Evolutionary conservation across 1,140 invertebrate species (phyloP).

Genomic region (Theocolax elegans): DNA sequence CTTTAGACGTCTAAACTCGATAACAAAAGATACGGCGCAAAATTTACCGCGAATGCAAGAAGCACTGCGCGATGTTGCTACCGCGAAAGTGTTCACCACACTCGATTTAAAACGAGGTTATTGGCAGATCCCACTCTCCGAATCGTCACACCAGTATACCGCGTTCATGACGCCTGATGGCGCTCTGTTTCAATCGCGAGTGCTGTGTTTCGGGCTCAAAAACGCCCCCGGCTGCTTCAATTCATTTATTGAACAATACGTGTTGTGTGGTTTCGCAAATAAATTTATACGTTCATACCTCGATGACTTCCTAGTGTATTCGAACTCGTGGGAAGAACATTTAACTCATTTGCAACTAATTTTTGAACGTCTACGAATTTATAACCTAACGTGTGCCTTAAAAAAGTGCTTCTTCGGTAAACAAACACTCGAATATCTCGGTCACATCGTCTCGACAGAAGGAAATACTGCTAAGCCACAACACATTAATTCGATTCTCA

Average conservation of each 20-base stretch:
- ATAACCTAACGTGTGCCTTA: conserved; percentile 33
- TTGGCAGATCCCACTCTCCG: no score
- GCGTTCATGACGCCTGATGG: not conserved
- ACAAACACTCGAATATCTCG: not conserved
- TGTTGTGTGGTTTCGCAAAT: not conserved
- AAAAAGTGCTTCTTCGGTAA: not conserved
- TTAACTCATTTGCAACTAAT: conserved; percentile 35
- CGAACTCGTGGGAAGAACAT: conserved; percentile 43
- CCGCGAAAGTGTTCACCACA: conserved; percentile 44
- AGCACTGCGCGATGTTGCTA: conserved; percentile 40
- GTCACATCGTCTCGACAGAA: not conserved
- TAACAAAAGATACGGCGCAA: conserved; percentile 3
- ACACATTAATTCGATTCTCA: not conserved
- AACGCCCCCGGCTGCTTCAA: not conserved
- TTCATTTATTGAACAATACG: no score
- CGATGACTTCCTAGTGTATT: conserved; percentile 11
- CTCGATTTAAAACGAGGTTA: no score
- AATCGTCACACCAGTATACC: not conserved
- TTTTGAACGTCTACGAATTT: conserved; percentile 42
- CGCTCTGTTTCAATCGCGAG: not conserved
- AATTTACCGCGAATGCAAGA: not conserved
- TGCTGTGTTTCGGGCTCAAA: not conserved
- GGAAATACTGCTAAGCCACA: conserved; percentile 10
- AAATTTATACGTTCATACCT: not conserved
- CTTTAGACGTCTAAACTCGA: conserved; percentile 39